A percentile compares a stretch with the other conserved stretches of the same genome.
Conservation (phyloP, 2,113 vertebrate genomes). For the Nannospalax galili region DNA sequence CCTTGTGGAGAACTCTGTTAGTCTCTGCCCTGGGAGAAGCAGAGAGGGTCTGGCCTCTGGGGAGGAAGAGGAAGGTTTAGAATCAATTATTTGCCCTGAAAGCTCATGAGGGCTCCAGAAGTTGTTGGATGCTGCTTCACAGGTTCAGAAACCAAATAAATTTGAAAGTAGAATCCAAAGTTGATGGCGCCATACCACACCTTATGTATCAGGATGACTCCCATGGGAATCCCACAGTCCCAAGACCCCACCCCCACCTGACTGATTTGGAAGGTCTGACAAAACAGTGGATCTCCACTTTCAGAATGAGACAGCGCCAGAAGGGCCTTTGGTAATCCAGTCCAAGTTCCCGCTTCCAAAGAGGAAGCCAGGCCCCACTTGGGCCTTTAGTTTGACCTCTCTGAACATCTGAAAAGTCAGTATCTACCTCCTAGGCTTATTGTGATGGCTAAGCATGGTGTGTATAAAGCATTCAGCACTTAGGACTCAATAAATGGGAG, state of each 20-base stretch:
- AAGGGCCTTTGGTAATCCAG: background rate
- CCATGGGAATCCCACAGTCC: background rate
- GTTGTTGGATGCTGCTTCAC: background rate
- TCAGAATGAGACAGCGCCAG: background rate
- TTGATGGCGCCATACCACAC: no score
- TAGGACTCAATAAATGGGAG: background rate
- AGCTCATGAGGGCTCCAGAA: background rate
- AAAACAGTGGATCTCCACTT: background rate
- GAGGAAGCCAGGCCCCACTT: background rate
- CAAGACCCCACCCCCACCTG: fast-evolving
- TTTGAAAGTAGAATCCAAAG: background rate
- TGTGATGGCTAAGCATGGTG: background rate
- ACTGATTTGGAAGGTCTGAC: background rate
- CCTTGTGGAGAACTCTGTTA: background rate
- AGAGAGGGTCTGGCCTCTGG: background rate
- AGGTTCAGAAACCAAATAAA: background rate
- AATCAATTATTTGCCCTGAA: background rate
- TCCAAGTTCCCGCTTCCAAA: background rate
- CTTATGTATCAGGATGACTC: no score
- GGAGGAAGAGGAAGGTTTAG: background rate
- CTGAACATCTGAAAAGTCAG: background rate
- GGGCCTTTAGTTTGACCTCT: background rate
- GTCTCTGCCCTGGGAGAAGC: background rate
- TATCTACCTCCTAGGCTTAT: background rate
- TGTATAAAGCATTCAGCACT: background rate